These are phyloP conservation scores for Porites evermanni DNA, from an alignment of 92 coral and sea anemone genomes.

Conservation along the genomic window DNA sequence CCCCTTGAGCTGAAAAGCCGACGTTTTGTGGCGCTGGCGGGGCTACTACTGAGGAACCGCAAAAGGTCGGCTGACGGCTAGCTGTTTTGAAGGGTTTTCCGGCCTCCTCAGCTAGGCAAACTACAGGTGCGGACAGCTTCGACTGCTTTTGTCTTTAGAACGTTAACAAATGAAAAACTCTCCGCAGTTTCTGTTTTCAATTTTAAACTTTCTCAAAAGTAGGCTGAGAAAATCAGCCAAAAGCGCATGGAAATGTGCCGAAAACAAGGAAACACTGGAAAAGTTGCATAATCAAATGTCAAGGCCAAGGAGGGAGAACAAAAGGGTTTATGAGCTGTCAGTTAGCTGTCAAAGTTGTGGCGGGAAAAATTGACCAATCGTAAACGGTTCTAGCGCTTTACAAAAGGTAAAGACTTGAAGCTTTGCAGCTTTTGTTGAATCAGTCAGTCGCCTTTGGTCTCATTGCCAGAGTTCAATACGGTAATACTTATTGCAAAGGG, in stretches of 20 bases:
- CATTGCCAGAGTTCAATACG: not conserved
- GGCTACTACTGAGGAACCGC: no score
- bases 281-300: no score
- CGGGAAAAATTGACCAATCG: constrained; percentile 45
- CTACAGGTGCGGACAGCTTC: no score
- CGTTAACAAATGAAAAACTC: no score
- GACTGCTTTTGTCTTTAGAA: no score
- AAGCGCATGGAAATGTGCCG: not conserved
- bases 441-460: not conserved
- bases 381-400: constrained; percentile 5
- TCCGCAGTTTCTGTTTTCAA: not conserved
- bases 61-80: no score
- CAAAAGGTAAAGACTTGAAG: constrained; percentile 17
- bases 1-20: no score
- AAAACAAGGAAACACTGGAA: no score
- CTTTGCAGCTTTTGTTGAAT: not conserved
- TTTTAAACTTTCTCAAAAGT: not conserved
- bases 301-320: no score
- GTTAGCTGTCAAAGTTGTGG: constrained; percentile 6
- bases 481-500: not conserved
- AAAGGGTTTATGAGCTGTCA: not conserved
- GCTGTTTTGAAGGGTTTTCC: no score
- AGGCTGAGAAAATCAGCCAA: not conserved
- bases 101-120: no score
- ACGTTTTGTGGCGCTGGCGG: no score